Percentiles rank a stretch among this genome's conserved stretches.
phyloP scores from a whole-genome alignment of 2,888 invertebrate genomes.

The Poecilus cupreus region DNA sequence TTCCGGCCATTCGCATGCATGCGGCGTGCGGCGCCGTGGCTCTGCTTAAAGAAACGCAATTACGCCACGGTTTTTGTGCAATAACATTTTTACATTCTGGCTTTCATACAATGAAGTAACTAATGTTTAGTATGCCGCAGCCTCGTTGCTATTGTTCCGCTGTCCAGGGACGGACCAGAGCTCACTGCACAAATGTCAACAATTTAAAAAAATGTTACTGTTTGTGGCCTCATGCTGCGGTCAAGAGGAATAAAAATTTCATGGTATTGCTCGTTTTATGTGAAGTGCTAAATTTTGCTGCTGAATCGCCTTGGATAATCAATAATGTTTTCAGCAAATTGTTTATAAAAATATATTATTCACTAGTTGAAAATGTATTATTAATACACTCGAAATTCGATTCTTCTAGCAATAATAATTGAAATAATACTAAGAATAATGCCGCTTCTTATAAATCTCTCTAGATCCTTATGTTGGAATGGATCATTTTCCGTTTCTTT shows the following conservation, averaged over 20 bases:
- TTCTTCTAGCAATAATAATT: too few species aligned
- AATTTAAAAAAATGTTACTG: neutral
- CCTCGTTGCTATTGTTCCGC: constrained; percentile 31
- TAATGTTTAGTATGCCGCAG: constrained; percentile 55
- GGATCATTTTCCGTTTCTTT: too few species aligned
- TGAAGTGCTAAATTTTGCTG: too few species aligned
- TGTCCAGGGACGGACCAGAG: neutral
- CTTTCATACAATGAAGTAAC: constrained; percentile 49
- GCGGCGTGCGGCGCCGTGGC: neutral
- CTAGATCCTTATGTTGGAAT: too few species aligned
- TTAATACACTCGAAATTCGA: too few species aligned
- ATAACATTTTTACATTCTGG: constrained; percentile 50
- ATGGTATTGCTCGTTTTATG: constrained; percentile 30
- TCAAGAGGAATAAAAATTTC: neutral
- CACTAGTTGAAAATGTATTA: too few species aligned
- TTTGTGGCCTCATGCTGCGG: neutral
- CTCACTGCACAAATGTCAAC: neutral
- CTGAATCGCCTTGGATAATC: too few species aligned
- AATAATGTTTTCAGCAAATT: too few species aligned
- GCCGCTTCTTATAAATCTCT: too few species aligned
- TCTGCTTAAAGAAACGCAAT: constrained; percentile 54
- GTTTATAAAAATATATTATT: too few species aligned
- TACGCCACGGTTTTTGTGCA: constrained; percentile 49
- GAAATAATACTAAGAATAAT: too few species aligned
- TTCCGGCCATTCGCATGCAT: constrained; percentile 45